These are phyloP conservation scores for Limnephilus lunatus DNA, from an alignment of 2,888 invertebrate genomes.

Conservation along the genomic window DNA sequence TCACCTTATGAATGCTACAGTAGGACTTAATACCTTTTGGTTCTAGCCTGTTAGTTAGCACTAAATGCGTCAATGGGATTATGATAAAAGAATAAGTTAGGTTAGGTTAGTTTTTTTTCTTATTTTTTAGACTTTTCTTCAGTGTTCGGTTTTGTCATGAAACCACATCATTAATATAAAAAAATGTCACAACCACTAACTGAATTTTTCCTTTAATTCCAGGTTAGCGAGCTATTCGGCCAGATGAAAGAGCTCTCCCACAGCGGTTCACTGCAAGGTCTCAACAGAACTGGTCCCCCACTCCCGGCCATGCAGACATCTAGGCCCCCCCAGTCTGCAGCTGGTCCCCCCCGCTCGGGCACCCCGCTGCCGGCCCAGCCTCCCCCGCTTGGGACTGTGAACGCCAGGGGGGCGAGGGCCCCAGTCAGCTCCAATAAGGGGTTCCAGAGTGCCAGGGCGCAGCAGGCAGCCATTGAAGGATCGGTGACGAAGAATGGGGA, in stretches of 20 bases:
- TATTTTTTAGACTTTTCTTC: too few relatives aligned
- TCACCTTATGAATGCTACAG: too few relatives aligned
- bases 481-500: conserved; percentile 32
- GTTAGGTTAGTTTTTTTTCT: too few relatives aligned
- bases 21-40: too few relatives aligned
- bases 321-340: not conserved
- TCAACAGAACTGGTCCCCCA: conserved; percentile 14
- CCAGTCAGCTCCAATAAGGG: conserved; percentile 69
- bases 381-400: not conserved
- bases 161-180: not conserved
- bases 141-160: too few relatives aligned
- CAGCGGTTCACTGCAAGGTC: conserved; percentile 67
- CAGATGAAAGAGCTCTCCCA: conserved; percentile 84
- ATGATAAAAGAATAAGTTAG: too few relatives aligned
- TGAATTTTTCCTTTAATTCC: conserved; percentile 68
- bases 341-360: conserved; percentile 2
- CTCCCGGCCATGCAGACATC: not conserved
- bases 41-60: too few relatives aligned
- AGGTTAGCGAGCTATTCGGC: conserved; percentile 85
- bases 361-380: not conserved
- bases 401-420: conserved; percentile 28
- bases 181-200: not conserved
- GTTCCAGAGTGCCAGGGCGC: conserved; percentile 51
- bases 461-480: conserved; percentile 55
- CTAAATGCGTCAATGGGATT: too few relatives aligned